Evolutionary conservation across 2,888 invertebrate species (phyloP).

Genomic region (Maniola hyperantus): DNA sequence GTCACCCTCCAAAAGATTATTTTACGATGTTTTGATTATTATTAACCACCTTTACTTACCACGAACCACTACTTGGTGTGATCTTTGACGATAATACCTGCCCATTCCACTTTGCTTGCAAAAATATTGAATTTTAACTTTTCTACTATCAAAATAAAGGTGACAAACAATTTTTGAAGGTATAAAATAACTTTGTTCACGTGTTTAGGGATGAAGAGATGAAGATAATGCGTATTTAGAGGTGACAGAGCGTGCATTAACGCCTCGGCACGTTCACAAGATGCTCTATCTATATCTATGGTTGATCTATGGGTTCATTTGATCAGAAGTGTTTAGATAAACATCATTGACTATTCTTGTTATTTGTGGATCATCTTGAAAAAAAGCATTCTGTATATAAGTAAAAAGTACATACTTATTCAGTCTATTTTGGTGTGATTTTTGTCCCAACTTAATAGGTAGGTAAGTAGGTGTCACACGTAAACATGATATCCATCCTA

Average conservation of each 20-base stretch:
- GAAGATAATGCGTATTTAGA: constrained; percentile 48
- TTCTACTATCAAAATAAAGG: constrained; percentile 33
- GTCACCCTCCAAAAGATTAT: constrained; percentile 53
- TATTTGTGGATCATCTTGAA: neutral
- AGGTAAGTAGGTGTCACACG: too few species aligned
- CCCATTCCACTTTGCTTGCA: constrained; percentile 27
- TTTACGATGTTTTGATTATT: constrained; percentile 74
- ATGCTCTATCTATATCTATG: constrained; percentile 16
- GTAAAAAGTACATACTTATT: neutral
- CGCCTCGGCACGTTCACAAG: constrained; percentile 53
- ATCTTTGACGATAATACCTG: constrained; percentile 46
- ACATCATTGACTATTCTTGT: constrained; percentile 21
- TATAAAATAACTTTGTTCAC: constrained; percentile 32
- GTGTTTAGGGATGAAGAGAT: constrained; percentile 38
- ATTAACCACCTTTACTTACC: constrained; percentile 50
- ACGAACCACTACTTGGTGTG: constrained; percentile 53
- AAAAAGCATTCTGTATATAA: neutral
- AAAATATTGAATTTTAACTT: constrained; percentile 37
- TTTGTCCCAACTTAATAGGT: too few species aligned
- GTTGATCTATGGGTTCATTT: constrained; percentile 16
- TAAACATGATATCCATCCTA: too few species aligned
- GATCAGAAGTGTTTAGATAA: constrained; percentile 29
- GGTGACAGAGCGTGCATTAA: constrained; percentile 63
- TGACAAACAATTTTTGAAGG: constrained; percentile 14
- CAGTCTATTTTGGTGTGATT: too few species aligned